phyloP scores from a whole-genome alignment of 2,113 vertebrate genomes.

The Pygoscelis adeliae region DNA sequence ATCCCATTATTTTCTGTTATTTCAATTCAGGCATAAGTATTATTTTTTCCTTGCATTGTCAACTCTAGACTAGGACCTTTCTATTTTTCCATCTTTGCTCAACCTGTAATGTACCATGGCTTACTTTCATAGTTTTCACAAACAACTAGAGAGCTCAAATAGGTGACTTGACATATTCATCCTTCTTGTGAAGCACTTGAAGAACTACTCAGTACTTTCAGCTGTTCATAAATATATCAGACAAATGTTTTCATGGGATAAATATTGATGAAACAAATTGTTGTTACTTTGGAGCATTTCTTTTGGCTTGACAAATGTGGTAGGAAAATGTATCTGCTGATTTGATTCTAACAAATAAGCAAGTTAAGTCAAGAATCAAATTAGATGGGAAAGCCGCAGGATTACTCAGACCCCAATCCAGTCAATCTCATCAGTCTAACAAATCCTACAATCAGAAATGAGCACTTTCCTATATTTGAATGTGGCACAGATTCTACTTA shows the following conservation, averaged over 20 bases:
- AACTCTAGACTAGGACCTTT: not conserved
- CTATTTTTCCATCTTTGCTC: not conserved
- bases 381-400: fast-evolving
- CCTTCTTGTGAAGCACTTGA: not conserved
- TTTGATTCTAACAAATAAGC: not conserved
- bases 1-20: not conserved
- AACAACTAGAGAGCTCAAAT: not conserved
- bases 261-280: not conserved
- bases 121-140: not conserved
- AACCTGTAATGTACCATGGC: not conserved
- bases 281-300: not conserved
- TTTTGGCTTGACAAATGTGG: not conserved
- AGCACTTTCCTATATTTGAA: not conserved
- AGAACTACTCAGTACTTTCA: slow-evolving; percentile 5
- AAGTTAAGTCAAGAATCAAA: not conserved
- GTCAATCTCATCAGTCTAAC: not conserved
- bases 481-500: not conserved
- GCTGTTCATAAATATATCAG: not conserved
- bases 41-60: not conserved
- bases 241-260: not conserved
- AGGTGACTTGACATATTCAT: not conserved
- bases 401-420: not conserved
- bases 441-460: not conserved
- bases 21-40: not conserved
- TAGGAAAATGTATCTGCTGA: not conserved